A percentile compares a stretch with the other conserved stretches of the same genome.
Conservation (phyloP, 2,113 vertebrate species). For the Nothocercus nigrocapillus region DNA sequence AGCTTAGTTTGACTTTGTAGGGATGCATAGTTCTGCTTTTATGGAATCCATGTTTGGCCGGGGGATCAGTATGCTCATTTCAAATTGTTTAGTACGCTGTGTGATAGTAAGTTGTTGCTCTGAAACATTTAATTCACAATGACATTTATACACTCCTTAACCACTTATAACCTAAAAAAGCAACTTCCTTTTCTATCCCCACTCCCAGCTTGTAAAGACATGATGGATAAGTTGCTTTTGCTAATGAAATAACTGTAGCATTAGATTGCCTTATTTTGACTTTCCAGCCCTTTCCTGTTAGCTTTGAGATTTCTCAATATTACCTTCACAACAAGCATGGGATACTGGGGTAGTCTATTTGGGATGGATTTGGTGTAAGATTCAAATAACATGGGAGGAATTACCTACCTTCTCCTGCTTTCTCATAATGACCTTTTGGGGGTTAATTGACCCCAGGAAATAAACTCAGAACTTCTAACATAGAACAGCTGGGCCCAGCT, state of each 20-base stretch:
- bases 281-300: background rate
- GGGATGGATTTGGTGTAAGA: background rate
- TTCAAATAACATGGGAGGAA: background rate
- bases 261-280: background rate
- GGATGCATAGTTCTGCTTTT: background rate
- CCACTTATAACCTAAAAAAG: background rate
- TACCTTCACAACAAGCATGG: background rate
- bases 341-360: background rate
- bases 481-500: background rate
- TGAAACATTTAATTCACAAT: background rate
- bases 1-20: background rate
- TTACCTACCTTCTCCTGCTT: background rate
- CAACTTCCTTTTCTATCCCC: background rate
- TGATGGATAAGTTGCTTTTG: background rate
- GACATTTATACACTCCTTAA: background rate
- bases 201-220: background rate
- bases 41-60: background rate
- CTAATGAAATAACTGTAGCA: background rate
- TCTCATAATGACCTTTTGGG: background rate
- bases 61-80: background rate
- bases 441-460: background rate
- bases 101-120: background rate
- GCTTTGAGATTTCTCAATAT: background rate
- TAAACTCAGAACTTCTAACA: background rate
- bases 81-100: background rate